A percentile compares a stretch with the other conserved stretches of the same genome.
Evolutionary conservation across 1,140 invertebrate genomes (phyloP).

Genomic region (Drosophila willistoni): DNA sequence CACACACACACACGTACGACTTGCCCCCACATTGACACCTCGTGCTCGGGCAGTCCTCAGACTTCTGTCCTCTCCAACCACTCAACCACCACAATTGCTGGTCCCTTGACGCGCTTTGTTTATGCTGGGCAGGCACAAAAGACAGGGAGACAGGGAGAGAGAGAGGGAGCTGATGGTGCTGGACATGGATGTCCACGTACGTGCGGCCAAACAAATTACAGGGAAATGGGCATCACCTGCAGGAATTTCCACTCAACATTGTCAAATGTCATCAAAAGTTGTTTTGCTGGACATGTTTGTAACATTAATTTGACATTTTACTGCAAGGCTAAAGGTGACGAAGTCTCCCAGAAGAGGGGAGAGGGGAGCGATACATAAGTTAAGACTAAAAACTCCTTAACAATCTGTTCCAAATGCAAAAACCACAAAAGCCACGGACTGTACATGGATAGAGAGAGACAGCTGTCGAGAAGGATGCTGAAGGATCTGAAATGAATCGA

Average conservation of each 20-base stretch:
- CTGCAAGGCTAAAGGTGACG: slow-evolving; percentile 38
- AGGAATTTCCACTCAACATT: slow-evolving; percentile 78
- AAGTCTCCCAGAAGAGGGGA: neutral
- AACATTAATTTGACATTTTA: slow-evolving; percentile 82
- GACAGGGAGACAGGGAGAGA: neutral
- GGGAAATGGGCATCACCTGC: slow-evolving; percentile 77
- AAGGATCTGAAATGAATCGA: slow-evolving; percentile 7
- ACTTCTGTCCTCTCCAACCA: slow-evolving; percentile 22
- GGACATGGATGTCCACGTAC: slow-evolving; percentile 65
- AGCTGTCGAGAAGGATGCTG: slow-evolving; percentile 68
- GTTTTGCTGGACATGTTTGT: slow-evolving; percentile 70
- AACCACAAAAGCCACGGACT: slow-evolving; percentile 52
- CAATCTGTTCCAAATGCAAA: slow-evolving; percentile 60
- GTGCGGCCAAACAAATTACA: slow-evolving; percentile 80
- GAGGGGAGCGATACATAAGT: neutral
- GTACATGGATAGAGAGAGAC: slow-evolving; percentile 21
- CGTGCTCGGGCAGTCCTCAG: slow-evolving; percentile 23
- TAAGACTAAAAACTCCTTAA: slow-evolving; percentile 43
- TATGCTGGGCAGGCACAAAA: slow-evolving; percentile 74
- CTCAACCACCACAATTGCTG: slow-evolving; percentile 46
- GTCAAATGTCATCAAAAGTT: slow-evolving; percentile 77
- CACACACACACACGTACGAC: slow-evolving; percentile 45
- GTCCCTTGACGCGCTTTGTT: slow-evolving; percentile 72
- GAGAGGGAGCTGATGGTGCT: slow-evolving; percentile 54
- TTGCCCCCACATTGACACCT: slow-evolving; percentile 79